Evolutionary conservation across 2,113 vertebrate species (phyloP).

Genomic region (Rutilus rutilus): DNA sequence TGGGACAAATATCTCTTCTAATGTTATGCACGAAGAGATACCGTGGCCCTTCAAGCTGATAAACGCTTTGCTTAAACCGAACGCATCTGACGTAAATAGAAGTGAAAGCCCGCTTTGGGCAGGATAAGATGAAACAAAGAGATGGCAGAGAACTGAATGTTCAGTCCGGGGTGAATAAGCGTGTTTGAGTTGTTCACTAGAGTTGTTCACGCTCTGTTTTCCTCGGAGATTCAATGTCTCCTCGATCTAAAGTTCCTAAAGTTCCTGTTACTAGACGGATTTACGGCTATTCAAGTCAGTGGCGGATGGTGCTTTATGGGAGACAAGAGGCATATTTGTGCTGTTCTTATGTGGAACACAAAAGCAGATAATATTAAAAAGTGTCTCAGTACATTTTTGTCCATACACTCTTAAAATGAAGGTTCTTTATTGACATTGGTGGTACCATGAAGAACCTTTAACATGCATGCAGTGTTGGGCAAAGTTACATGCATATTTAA

Average conservation of each 20-base stretch:
- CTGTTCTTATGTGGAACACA: neutral
- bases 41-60: neutral
- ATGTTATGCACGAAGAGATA: slow-evolving; percentile 18
- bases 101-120: slow-evolving; percentile 7
- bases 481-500: no score
- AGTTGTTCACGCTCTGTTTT: neutral
- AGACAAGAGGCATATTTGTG: neutral
- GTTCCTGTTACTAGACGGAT: neutral
- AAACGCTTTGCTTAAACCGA: slow-evolving; percentile 23
- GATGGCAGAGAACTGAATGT: slow-evolving; percentile 12
- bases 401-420: neutral
- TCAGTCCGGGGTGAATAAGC: neutral
- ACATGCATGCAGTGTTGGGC: no score
- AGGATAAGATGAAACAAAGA: slow-evolving; percentile 23
- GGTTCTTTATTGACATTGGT: neutral
- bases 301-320: neutral
- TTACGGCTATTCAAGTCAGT: neutral
- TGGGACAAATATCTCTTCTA: slow-evolving; percentile 27
- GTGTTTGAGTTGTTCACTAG: neutral
- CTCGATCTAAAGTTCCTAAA: neutral
- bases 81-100: slow-evolving; percentile 11
- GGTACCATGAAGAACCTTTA: neutral
- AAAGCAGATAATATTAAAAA: neutral
- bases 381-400: neutral
- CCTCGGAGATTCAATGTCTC: neutral